These are phyloP conservation scores for Campoplex nolae DNA, from an alignment of 2,888 invertebrate genomes.

Conservation along the genomic window DNA sequence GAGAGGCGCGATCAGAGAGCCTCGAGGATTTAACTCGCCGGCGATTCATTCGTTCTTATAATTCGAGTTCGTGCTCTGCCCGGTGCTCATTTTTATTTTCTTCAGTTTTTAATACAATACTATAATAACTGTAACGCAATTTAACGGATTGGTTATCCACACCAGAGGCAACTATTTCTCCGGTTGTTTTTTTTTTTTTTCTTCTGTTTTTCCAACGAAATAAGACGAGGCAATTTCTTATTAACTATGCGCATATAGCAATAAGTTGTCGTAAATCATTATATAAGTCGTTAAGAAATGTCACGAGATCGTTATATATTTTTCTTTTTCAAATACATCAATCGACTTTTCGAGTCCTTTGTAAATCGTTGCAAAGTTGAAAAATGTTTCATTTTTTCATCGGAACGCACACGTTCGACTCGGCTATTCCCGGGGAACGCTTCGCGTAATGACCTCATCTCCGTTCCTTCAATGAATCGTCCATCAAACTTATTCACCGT, in stretches of 20 bases:
- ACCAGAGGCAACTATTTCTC: slow-evolving; percentile 3
- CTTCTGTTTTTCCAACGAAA: slow-evolving; percentile 21
- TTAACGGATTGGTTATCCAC: slow-evolving; percentile 13
- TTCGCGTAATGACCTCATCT: slow-evolving; percentile 55
- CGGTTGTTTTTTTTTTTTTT: slow-evolving; percentile 37
- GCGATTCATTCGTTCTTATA: slow-evolving; percentile 40
- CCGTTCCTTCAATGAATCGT: slow-evolving; percentile 66
- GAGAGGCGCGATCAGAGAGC: slow-evolving; percentile 18
- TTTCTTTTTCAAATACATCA: slow-evolving; percentile 26
- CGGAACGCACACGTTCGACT: slow-evolving; percentile 50
- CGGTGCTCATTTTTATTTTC: slow-evolving; percentile 59
- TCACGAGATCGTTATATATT: slow-evolving; percentile 29
- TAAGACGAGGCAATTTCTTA: slow-evolving; percentile 10
- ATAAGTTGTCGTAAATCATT: slow-evolving; percentile 52
- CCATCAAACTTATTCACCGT: slow-evolving; percentile 64
- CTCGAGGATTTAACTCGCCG: slow-evolving; percentile 43
- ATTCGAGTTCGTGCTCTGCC: slow-evolving; percentile 47
- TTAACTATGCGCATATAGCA: slow-evolving; percentile 47
- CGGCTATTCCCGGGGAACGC: slow-evolving; percentile 32
- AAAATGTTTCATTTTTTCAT: slow-evolving; percentile 38
- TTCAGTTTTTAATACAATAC: slow-evolving; percentile 13
- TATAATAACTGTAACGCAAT: slow-evolving; percentile 19
- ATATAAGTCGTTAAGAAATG: slow-evolving; percentile 30
- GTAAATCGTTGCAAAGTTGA: slow-evolving; percentile 34
- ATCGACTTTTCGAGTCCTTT: slow-evolving; percentile 27